Evolutionary conservation across 1,140 invertebrate species (phyloP).

Genomic region (Halesus radiatus): DNA sequence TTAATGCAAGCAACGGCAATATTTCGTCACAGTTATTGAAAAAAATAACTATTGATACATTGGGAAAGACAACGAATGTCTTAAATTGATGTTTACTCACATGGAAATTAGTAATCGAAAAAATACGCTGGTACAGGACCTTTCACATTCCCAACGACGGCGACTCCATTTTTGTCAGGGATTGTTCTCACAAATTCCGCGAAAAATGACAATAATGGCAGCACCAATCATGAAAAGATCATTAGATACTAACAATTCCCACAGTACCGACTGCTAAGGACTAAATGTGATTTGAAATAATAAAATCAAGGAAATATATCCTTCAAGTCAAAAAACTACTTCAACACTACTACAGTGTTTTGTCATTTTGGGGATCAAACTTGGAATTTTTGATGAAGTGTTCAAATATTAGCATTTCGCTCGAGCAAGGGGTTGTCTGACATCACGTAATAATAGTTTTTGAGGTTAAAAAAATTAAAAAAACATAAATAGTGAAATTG

Average conservation of each 20-base stretch:
- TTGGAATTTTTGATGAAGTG: constrained; percentile 2
- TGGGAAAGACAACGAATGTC: constrained; percentile 60
- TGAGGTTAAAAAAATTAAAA: too few relatives aligned
- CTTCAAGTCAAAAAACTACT: background rate
- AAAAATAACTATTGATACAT: constrained; percentile 58
- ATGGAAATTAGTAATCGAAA: constrained; percentile 61
- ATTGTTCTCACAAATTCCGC: constrained; percentile 56
- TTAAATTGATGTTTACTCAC: constrained; percentile 61
- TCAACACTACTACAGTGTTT: background rate
- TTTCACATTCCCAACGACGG: constrained; percentile 65
- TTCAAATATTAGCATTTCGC: background rate
- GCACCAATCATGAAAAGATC: constrained; percentile 57
- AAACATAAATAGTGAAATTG: too few relatives aligned
- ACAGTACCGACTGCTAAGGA: constrained; percentile 31
- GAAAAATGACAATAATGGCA: constrained; percentile 58
- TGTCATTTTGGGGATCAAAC: background rate
- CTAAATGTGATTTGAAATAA: background rate
- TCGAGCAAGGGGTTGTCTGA: background rate
- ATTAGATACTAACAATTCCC: constrained; percentile 17
- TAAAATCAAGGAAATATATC: background rate
- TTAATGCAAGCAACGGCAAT: constrained; percentile 60
- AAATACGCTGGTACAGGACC: constrained; percentile 64
- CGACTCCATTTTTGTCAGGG: constrained; percentile 69
- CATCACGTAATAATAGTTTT: constrained; percentile 15
- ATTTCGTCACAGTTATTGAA: constrained; percentile 53